These are phyloP conservation scores for Thalassophryne amazonica DNA, from an alignment of 2,797 vertebrate genomes.

Conservation along the genomic window DNA sequence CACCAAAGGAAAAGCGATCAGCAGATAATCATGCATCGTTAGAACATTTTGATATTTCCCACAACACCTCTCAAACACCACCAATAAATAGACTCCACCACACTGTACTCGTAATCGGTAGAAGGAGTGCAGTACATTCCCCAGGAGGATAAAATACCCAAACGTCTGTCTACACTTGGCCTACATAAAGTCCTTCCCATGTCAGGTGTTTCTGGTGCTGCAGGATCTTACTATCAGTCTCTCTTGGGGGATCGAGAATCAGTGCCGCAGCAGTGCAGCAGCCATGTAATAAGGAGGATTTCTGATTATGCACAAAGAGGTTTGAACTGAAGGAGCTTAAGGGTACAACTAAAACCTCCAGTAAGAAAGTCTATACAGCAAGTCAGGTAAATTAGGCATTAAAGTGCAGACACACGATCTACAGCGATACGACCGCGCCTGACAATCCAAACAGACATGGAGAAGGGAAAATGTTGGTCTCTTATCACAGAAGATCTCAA, in stretches of 20 bases:
- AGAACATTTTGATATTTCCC: too few relatives aligned
- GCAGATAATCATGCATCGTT: too few relatives aligned
- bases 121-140: too few relatives aligned
- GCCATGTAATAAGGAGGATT: constrained; percentile 36
- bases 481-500: too few relatives aligned
- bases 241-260: constrained; percentile 51
- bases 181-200: constrained; percentile 51
- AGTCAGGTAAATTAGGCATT: constrained; percentile 7
- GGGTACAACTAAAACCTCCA: constrained; percentile 7
- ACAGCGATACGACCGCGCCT: too few relatives aligned
- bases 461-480: too few relatives aligned
- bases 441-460: too few relatives aligned
- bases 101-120: too few relatives aligned
- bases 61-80: too few relatives aligned
- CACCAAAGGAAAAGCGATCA: too few relatives aligned
- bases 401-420: constrained; percentile 12
- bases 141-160: constrained; percentile 44
- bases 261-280: constrained; percentile 57
- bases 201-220: constrained; percentile 42
- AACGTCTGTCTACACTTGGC: constrained; percentile 67
- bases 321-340: not conserved
- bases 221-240: constrained; percentile 55
- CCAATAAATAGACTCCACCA: too few relatives aligned
- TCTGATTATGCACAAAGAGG: constrained; percentile 2
- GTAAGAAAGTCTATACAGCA: not conserved